Base-by-base conservation (phyloP, 2,888 invertebrate species). In the Scaptomyza tumidula region DNA sequence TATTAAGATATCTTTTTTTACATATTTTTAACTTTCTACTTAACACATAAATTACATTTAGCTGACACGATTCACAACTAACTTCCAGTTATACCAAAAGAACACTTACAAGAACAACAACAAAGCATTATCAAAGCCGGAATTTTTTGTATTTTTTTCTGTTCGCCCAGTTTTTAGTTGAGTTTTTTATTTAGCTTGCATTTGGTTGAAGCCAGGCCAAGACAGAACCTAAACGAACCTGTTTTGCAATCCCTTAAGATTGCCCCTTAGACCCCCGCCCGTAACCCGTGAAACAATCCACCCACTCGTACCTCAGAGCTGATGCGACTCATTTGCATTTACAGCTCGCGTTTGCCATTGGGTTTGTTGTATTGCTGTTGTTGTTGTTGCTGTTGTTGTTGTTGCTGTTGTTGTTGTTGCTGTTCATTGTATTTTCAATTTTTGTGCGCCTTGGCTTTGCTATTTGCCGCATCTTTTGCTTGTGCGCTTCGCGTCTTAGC, bases 251-350 rank as follows among this genome's bases (percentile, higher is more conserved):
- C 52, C 58, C 49, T 44, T 55, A 13, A 35, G 13, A 7, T 0
- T 1, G 9, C 9, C 3, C 14, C 7, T 39, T 35, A 35, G n/a
- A n/a, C n/a, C n/a, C n/a, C n/a, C n/a, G 13, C 35, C 10, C 1
- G 0, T 7, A 7, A 5, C 10, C 43, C 43, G 5, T 6, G 13
- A 43, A 3, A 24, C 24, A 24, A 24, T 24, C 14, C 39, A 39
- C 14, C 39, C 14, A 14, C 9, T 53, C 70, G 49, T 33, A 46
- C 43, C 49, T 64, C 19, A 39, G 50, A 66, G 66, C 62, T 66
- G 58, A 67, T 78, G 83, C 60, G 78, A 78, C 75, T 85, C 88
- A 86, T 89, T 86, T 86, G 74, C 89, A 89, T 86, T 86, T 86
- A 87, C 65, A 67, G 64, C 78, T 71, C 78, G 72, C 73, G 56